These are phyloP conservation scores for Chondrilla cf. caribensis DNA, from an alignment of 37 sponge, comb jelly and placozoan genomes.

Conservation along the genomic window DNA sequence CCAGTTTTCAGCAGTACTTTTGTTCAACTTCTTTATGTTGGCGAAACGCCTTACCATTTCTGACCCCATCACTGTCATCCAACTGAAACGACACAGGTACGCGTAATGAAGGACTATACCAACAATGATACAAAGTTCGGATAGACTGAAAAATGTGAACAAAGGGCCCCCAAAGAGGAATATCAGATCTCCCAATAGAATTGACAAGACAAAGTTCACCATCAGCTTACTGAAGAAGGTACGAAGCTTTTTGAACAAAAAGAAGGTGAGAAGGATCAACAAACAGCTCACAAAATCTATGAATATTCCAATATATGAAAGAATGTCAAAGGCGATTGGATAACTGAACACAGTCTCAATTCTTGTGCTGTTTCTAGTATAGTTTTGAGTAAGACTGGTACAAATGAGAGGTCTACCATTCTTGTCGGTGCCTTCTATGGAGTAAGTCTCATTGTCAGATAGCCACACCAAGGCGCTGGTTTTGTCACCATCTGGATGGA, in stretches of 20 bases:
- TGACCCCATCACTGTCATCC: constrained; percentile 40
- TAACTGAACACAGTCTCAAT: background rate
- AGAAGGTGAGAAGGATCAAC: constrained; percentile 38
- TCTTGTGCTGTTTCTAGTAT: background rate
- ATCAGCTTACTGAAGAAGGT: constrained; percentile 36
- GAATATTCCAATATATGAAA: constrained; percentile 51
- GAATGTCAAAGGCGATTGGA: constrained; percentile 1
- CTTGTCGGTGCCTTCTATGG: background rate
- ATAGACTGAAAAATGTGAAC: background rate
- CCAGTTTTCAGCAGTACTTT: background rate
- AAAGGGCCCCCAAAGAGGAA: background rate
- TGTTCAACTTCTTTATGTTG: background rate
- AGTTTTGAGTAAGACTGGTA: background rate
- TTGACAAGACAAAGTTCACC: constrained; percentile 33
- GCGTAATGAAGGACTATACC: constrained; percentile 43
- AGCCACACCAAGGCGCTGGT: background rate
- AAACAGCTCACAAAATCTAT: constrained; percentile 36
- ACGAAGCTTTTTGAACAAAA: constrained; percentile 44
- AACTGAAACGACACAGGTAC: constrained; percentile 39
- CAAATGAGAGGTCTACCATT: constrained; percentile 2
- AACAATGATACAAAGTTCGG: constrained; percentile 5
- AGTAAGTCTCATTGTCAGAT: background rate
- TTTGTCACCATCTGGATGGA: background rate
- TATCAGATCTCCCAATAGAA: constrained; percentile 1
- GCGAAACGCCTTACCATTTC: background rate